These are phyloP conservation scores for Coracopsis vasa DNA, from an alignment of 2,113 vertebrate genomes.

Conservation along the genomic window DNA sequence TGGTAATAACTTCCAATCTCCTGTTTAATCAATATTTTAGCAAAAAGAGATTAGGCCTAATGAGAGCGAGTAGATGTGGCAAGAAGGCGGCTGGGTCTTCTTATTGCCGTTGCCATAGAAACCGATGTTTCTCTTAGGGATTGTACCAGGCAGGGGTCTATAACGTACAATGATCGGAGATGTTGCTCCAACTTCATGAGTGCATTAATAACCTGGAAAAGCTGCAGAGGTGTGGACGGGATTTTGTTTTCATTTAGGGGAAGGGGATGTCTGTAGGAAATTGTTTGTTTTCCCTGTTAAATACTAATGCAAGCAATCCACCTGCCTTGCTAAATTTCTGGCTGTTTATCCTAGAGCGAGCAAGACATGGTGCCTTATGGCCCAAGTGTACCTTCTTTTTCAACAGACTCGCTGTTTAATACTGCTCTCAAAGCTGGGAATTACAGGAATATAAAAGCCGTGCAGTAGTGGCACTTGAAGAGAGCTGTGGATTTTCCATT, in stretches of 20 bases:
- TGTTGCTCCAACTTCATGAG: slow-evolving; percentile 64
- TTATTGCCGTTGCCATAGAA: slow-evolving; percentile 83
- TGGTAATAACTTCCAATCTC: slow-evolving; percentile 92
- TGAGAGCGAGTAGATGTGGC: slow-evolving; percentile 74
- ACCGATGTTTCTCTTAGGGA: slow-evolving; percentile 77
- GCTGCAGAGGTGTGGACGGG: not conserved
- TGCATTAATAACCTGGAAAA: slow-evolving; percentile 36
- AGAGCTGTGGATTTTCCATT: slow-evolving; percentile 44
- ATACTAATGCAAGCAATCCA: not conserved
- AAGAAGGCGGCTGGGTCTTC: slow-evolving; percentile 73
- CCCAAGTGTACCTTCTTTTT: not conserved
- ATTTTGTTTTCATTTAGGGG: not conserved
- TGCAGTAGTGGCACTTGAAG: slow-evolving; percentile 15
- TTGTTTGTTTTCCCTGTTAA: not conserved
- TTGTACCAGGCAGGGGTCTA: slow-evolving; percentile 62
- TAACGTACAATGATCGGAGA: slow-evolving; percentile 51
- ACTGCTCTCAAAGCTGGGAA: not conserved
- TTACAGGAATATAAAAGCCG: slow-evolving; percentile 11
- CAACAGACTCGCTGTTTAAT: not conserved
- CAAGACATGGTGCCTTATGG: fast-evolving
- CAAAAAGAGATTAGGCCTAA: slow-evolving; percentile 84
- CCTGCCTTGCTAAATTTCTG: not conserved
- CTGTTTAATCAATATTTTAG: slow-evolving; percentile 91
- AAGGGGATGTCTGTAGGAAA: not conserved
- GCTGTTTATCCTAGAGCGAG: not conserved